Conservation (phyloP, 2,113 vertebrate genomes). For the Hystrix cristata region DNA sequence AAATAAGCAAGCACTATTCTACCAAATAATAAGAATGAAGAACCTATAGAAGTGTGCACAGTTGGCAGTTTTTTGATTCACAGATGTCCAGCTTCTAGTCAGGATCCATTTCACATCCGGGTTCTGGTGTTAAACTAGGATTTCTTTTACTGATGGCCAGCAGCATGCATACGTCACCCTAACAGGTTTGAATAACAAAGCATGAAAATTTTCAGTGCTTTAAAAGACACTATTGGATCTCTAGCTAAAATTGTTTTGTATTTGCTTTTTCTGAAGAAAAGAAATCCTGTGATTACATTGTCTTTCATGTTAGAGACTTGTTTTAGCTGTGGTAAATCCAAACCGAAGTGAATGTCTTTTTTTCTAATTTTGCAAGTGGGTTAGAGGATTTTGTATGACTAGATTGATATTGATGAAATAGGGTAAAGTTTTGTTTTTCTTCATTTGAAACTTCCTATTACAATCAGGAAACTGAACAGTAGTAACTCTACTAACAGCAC, state of each 20-base stretch:
- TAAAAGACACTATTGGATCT: slow-evolving; percentile 19
- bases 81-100: neutral
- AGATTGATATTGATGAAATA: neutral
- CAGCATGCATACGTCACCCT: neutral
- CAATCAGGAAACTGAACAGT: neutral
- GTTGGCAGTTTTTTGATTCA: neutral
- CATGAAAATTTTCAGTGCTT: neutral
- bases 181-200: neutral
- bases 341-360: neutral
- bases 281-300: slow-evolving; percentile 15
- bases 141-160: slow-evolving; percentile 4
- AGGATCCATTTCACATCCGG: neutral
- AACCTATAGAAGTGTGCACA: neutral
- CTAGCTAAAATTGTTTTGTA: neutral
- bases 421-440: neutral
- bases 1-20: neutral
- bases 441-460: neutral
- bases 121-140: neutral
- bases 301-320: slow-evolving; percentile 9
- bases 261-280: slow-evolving; percentile 41
- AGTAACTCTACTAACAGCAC: neutral
- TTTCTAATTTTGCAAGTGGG: neutral
- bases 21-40: neutral
- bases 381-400: slow-evolving; percentile 21
- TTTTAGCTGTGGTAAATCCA: slow-evolving; percentile 6